These are phyloP conservation scores for Agapornis roseicollis DNA, from an alignment of 2,113 vertebrate genomes.

Conservation along the genomic window DNA sequence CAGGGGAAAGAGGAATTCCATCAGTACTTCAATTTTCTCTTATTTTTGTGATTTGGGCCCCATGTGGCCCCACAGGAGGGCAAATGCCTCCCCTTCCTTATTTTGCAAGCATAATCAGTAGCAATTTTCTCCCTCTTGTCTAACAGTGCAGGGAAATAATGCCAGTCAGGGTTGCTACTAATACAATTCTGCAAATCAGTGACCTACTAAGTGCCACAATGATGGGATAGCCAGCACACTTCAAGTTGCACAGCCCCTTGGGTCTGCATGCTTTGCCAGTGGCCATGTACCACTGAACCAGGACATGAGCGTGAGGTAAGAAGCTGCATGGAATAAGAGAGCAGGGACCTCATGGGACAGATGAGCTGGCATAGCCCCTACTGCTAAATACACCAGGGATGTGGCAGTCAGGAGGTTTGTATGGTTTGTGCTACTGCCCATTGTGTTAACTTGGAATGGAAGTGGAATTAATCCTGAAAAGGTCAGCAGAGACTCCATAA, in stretches of 20 bases:
- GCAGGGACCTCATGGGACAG: neutral
- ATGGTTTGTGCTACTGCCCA: neutral
- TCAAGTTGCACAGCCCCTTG: neutral
- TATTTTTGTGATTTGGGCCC: neutral
- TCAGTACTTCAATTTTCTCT: neutral
- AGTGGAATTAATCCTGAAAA: neutral
- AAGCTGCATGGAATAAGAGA: neutral
- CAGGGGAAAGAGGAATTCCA: neutral
- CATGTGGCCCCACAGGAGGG: neutral
- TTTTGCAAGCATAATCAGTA: neutral
- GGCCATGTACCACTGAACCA: neutral
- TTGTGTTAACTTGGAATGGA: neutral
- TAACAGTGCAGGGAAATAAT: neutral
- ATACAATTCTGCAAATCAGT: neutral
- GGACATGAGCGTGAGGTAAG: neutral
- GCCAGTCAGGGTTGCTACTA: neutral
- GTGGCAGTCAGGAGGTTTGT: fast-evolving
- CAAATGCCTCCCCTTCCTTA: neutral
- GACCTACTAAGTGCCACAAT: neutral
- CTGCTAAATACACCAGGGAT: neutral
- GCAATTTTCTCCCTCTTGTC: neutral
- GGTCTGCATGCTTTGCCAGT: neutral
- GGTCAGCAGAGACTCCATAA: neutral
- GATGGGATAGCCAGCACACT: neutral
- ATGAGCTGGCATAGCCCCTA: neutral